These are phyloP conservation scores for Muntiacus reevesi DNA, from an alignment of 2,113 vertebrate species.

Conservation along the genomic window DNA sequence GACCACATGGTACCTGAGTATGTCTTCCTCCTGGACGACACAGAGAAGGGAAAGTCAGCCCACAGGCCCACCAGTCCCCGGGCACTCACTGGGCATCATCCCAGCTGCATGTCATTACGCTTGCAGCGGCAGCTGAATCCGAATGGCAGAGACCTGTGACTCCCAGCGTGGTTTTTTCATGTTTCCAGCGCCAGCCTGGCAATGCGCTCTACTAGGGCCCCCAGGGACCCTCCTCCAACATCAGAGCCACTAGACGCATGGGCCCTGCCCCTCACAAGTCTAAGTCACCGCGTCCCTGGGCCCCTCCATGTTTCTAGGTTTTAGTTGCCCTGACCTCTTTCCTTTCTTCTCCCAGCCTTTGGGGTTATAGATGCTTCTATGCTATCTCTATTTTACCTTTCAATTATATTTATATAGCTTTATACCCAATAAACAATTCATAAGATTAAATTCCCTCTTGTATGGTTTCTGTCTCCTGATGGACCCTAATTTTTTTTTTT, in stretches of 20 bases:
- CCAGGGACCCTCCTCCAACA: background rate
- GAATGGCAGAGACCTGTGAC: background rate
- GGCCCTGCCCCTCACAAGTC: background rate
- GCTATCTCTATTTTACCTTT: background rate
- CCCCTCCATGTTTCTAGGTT: background rate
- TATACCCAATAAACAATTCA: background rate
- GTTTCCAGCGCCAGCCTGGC: rapidly evolving
- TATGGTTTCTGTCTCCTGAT: background rate
- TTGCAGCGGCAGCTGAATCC: background rate
- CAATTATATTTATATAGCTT: background rate
- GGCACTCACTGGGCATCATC: background rate
- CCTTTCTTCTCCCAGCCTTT: background rate
- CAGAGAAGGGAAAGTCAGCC: background rate
- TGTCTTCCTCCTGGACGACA: constrained; percentile 82
- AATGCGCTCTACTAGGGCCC: rapidly evolving
- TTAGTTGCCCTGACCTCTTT: background rate
- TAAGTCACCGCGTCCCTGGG: background rate
- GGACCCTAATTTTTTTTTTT: background rate
- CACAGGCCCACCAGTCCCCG: background rate
- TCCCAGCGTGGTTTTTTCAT: background rate
- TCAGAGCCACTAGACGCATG: background rate
- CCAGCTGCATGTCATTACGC: background rate
- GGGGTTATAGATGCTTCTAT: background rate
- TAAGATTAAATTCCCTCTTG: background rate
- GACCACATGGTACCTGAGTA: constrained; percentile 88